Evolutionary conservation across 1,140 invertebrate species (phyloP).

Genomic region (Drosophila baimaii): DNA sequence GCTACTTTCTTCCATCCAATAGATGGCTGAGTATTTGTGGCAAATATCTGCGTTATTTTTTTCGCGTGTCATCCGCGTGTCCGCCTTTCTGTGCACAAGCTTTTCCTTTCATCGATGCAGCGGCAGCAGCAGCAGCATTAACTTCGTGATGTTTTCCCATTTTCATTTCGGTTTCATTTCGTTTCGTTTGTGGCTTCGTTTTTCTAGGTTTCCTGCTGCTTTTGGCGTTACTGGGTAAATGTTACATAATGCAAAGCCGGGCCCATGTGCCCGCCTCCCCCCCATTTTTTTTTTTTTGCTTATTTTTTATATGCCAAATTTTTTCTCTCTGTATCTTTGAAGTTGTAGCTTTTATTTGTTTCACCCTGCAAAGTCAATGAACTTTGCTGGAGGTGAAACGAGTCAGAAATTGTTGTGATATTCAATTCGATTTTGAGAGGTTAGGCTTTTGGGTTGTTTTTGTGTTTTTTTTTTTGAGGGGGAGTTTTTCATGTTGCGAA

Average conservation of each 20-base stretch:
- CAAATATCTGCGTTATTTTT: too few relatives aligned
- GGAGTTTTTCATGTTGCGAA: slow-evolving; percentile 17
- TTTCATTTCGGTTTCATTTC: slow-evolving; percentile 54
- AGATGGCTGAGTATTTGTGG: too few relatives aligned
- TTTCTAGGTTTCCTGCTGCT: slow-evolving; percentile 82
- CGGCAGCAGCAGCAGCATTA: slow-evolving; percentile 50
- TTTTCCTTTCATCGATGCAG: slow-evolving; percentile 60
- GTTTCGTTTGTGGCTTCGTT: slow-evolving; percentile 56
- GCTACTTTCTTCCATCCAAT: too few relatives aligned
- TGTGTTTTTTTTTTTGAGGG: not conserved
- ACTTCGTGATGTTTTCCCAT: slow-evolving; percentile 63
- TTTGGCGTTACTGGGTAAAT: slow-evolving; percentile 79
- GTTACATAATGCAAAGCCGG: slow-evolving; percentile 66
- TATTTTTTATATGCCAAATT: too few relatives aligned
- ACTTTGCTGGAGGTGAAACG: slow-evolving; percentile 41
- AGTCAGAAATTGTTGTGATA: slow-evolving; percentile 37
- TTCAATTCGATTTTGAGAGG: slow-evolving; percentile 33
- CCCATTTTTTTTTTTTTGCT: too few relatives aligned
- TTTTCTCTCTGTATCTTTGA: too few relatives aligned
- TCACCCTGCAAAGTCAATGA: slow-evolving; percentile 28
- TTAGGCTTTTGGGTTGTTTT: not conserved
- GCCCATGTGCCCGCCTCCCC: not conserved
- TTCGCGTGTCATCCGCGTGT: not conserved
- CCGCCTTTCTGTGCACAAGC: slow-evolving; percentile 31
- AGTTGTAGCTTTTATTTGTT: not conserved